Base-by-base conservation (phyloP, 2,888 invertebrate genomes). In the Andrena dorsata region DNA sequence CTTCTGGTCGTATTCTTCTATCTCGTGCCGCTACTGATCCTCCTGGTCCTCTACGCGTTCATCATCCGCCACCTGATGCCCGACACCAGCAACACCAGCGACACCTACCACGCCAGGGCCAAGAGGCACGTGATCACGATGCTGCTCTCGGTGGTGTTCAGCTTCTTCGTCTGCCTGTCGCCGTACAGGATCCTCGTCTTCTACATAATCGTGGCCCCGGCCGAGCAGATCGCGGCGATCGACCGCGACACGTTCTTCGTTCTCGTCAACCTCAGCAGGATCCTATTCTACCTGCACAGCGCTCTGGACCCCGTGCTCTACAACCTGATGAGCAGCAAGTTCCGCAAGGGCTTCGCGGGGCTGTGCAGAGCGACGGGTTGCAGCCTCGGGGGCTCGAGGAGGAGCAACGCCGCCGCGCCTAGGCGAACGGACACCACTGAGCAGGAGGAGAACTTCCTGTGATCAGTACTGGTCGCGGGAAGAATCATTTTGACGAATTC, bases 221-320 rank as follows among this genome's bases (percentile, higher is more conserved):
- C 96, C 23, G 96, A 97, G 87, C 94, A 95, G 32, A 94, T 97
- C 53, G 94, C 95, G 60, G 95, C 95, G 69, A 94, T 98, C 20
- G 97, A 97, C 53, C 94, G 96, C 28, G 97, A 98, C 87, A 96
- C 95, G 76, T 98, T 97, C 94, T 97, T 97, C 92, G 97, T 96
- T 91, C 95, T 98, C 66, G 94, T 98, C 47, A 97, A 97, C 93
- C 97, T 98, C 92, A 97, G 97, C 83, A 95, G 98, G 86, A 96
- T 98, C 66, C 97, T 98, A 97, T 94, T 97, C 71, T 98, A 98
- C 91, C 95, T 98, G 82, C 98, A 98, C 94, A 98, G 98, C 3
- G 98, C 98, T 56, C 96, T 98, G 86, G 98, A 98, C 94, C 98
- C 98, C 0, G 97, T 98, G 87, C 94, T 98, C n/a, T 98, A 98